phyloP scores from a whole-genome alignment of 1,140 invertebrate genomes.

The Triops cancriformis region DNA sequence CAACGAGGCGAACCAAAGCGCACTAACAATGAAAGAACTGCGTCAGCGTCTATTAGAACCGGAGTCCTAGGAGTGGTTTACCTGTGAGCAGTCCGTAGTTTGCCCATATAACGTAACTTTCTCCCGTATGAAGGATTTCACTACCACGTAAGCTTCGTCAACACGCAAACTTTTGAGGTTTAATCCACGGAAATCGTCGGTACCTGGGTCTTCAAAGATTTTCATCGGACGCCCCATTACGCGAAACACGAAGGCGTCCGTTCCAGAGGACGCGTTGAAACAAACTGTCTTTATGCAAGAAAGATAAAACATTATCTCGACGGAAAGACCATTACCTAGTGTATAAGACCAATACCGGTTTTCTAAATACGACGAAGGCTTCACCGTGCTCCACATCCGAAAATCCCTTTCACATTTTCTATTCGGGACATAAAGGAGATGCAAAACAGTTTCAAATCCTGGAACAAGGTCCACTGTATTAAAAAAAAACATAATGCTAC shows the following conservation, averaged over 20 bases:
- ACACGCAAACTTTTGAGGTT: conserved; percentile 33
- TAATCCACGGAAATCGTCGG: conserved; percentile 33
- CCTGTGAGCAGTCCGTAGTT: conserved; percentile 34
- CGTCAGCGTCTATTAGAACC: not conserved
- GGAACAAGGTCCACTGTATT: not conserved
- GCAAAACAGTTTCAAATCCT: not conserved
- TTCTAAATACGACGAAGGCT: not conserved
- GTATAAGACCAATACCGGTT: not conserved
- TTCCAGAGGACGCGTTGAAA: not conserved
- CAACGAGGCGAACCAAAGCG: conserved; percentile 17
- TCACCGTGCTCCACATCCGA: not conserved
- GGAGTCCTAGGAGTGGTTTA: conserved; percentile 26
- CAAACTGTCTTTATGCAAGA: not conserved
- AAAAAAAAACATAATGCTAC: not conserved
- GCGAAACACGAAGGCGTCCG: not conserved
- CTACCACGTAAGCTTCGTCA: conserved; percentile 37
- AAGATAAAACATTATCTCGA: not conserved
- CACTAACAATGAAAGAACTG: not conserved
- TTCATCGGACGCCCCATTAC: conserved; percentile 1
- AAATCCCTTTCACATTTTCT: not conserved
- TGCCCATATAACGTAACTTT: conserved; percentile 33
- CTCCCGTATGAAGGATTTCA: conserved; percentile 28
- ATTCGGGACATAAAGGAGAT: not conserved
- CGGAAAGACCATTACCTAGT: not conserved
- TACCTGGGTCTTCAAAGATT: conserved; percentile 34